phyloP scores from a whole-genome alignment of 2,113 vertebrate genomes.

The Antechinus stuartii region DNA sequence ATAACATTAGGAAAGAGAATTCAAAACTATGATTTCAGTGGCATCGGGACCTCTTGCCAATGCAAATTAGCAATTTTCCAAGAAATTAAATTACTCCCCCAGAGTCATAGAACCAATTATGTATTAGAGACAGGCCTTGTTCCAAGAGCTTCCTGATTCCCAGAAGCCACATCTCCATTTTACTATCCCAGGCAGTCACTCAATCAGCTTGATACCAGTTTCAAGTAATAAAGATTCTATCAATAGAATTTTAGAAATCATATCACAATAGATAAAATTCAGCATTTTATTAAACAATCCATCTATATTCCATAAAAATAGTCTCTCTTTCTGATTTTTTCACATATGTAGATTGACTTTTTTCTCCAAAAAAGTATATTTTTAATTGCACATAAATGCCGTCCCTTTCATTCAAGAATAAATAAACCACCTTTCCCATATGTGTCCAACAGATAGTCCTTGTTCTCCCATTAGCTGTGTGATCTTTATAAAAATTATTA shows the following conservation, averaged over 20 bases:
- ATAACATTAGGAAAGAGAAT: not conserved
- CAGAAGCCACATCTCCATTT: not conserved
- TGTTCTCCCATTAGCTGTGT: not conserved
- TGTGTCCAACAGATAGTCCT: not conserved
- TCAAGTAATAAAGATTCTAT: not conserved
- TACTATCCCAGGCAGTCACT: not conserved
- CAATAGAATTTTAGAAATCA: not conserved
- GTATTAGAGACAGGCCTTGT: not conserved
- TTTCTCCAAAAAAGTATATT: not conserved
- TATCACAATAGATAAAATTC: not conserved
- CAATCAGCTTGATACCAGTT: not conserved
- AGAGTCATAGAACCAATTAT: not conserved
- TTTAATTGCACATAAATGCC: not conserved
- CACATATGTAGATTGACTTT: not conserved
- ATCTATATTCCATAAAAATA: not conserved
- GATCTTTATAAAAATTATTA: not conserved
- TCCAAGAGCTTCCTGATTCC: not conserved
- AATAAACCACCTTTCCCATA: not conserved
- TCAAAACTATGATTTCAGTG: not conserved
- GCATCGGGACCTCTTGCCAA: not conserved
- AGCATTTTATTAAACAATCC: not conserved
- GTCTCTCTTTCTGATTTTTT: not conserved
- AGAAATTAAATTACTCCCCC: not conserved
- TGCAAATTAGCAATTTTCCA: not conserved
- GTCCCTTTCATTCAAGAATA: not conserved